These are phyloP conservation scores for Penaeus japonicus DNA, from an alignment of 1,140 invertebrate genomes.

Conservation along the genomic window DNA sequence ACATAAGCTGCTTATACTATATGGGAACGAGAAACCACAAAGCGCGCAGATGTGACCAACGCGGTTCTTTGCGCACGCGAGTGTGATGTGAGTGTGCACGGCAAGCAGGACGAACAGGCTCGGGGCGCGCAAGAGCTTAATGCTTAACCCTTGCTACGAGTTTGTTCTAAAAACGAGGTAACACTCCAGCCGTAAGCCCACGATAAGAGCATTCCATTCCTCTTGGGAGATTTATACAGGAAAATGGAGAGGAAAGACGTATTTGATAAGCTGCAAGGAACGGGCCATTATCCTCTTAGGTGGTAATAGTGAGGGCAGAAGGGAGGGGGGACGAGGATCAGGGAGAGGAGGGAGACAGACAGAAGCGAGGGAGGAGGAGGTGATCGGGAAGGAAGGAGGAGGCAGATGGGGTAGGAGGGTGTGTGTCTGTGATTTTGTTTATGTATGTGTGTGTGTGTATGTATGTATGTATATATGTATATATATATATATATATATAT, in stretches of 20 bases:
- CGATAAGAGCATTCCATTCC: not conserved
- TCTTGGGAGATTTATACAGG: not conserved
- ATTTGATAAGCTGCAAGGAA: not conserved
- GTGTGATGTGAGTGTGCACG: too few species aligned
- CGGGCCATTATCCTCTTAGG: not conserved
- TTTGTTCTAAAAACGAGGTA: too few species aligned
- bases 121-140: too few species aligned
- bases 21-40: too few species aligned
- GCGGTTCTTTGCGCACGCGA: too few species aligned
- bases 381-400: not conserved
- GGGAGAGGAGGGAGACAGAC: not conserved
- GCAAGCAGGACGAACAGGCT: too few species aligned
- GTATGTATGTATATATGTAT: slow-evolving; percentile 19
- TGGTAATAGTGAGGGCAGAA: not conserved
- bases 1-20: too few species aligned
- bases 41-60: too few species aligned
- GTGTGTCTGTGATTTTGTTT: not conserved
- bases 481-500: slow-evolving; percentile 26
- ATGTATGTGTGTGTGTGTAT: not conserved
- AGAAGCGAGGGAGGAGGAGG: slow-evolving; percentile 14
- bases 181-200: too few species aligned
- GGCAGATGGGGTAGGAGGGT: not conserved
- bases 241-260: not conserved
- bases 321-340: not conserved
- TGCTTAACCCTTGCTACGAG: too few species aligned